Evolutionary conservation across 1,140 invertebrate species (phyloP).

Genomic region (Ruditapes philippinarum): DNA sequence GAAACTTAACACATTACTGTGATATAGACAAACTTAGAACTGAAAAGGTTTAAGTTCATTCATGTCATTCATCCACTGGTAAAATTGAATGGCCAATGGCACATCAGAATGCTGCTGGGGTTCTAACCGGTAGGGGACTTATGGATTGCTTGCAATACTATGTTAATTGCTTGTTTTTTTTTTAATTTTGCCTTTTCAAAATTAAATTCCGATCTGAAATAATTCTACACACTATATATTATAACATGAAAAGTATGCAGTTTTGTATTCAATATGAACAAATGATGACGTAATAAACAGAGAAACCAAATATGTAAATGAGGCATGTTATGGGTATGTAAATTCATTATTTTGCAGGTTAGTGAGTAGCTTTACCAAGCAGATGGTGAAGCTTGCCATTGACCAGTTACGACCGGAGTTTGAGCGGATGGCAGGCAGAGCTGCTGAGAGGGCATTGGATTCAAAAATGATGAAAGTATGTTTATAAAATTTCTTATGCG

Average conservation of each 20-base stretch:
- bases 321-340: background rate
- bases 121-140: too few relatives aligned
- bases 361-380: constrained; percentile 75
- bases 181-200: background rate
- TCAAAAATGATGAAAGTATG: constrained; percentile 69
- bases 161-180: too few relatives aligned
- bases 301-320: background rate
- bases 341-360: constrained; percentile 57
- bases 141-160: too few relatives aligned
- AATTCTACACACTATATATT: background rate
- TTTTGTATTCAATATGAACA: too few relatives aligned
- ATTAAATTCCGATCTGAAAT: background rate
- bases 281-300: background rate
- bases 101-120: too few relatives aligned
- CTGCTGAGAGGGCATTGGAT: constrained; percentile 73
- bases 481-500: too few relatives aligned
- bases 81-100: too few relatives aligned
- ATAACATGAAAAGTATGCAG: background rate
- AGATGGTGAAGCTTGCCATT: constrained; percentile 74
- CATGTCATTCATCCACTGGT: too few relatives aligned
- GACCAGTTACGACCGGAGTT: constrained; percentile 76
- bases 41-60: too few relatives aligned
- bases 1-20: too few relatives aligned
- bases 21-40: too few relatives aligned
- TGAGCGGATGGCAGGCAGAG: constrained; percentile 70